Evolutionary conservation across 2,888 invertebrate species (phyloP).

Genomic region (Eupithecia exiguata): DNA sequence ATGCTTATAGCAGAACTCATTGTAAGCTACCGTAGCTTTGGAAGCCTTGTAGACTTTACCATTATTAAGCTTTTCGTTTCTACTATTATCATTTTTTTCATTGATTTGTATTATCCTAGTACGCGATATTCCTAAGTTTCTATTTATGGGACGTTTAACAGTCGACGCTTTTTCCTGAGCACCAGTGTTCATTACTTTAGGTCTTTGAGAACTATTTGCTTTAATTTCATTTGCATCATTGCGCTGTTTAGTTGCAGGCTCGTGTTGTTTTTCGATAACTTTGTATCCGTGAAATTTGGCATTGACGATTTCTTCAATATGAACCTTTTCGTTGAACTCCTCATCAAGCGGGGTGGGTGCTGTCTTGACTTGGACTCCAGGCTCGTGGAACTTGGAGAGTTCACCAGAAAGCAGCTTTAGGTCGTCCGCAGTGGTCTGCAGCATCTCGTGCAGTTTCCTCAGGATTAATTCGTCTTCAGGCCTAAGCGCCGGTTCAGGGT

Average conservation of each 20-base stretch:
- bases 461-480: conserved; percentile 78
- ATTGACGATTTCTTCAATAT: conserved; percentile 77
- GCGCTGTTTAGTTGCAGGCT: conserved; percentile 45
- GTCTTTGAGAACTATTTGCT: conserved; percentile 39
- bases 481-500: conserved; percentile 70
- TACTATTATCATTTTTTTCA: conserved; percentile 52
- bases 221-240: conserved; percentile 36
- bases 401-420: conserved; percentile 75
- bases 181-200: conserved; percentile 52
- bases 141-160: conserved; percentile 54
- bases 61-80: conserved; percentile 54
- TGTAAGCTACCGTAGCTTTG: conserved; percentile 59
- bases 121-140: conserved; percentile 62
- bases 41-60: conserved; percentile 54
- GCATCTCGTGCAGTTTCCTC: conserved; percentile 76
- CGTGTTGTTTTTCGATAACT: conserved; percentile 57
- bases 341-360: conserved; percentile 74
- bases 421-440: conserved; percentile 79
- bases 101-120: conserved; percentile 68
- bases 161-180: conserved; percentile 51
- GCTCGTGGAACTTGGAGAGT: conserved; percentile 67
- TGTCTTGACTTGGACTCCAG: conserved; percentile 64
- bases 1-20: conserved; percentile 67
- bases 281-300: conserved; percentile 79
- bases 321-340: conserved; percentile 77